A percentile compares a stretch with the other conserved stretches of the same genome.
phyloP scores from a whole-genome alignment of 2,797 vertebrate genomes.

The Cirrhinus mrigala region DNA sequence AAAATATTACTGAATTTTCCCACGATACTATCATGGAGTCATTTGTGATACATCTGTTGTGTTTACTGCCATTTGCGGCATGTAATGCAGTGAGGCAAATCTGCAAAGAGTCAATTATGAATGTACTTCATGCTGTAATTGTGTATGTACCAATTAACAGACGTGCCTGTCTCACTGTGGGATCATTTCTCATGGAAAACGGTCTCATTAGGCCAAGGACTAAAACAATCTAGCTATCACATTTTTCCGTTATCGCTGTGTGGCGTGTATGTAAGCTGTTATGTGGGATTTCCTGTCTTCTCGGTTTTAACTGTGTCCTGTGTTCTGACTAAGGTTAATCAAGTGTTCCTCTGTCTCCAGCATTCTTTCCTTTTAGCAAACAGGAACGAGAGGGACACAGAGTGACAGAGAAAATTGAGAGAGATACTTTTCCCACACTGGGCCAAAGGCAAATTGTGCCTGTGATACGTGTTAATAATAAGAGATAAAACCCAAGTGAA shows the following conservation, averaged over 20 bases:
- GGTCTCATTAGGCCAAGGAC: conserved; percentile 1
- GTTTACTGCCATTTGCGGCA: not conserved
- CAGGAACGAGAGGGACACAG: conserved; percentile 15
- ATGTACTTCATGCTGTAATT: not conserved
- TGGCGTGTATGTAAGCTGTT: conserved; percentile 7
- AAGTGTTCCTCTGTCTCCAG: conserved; percentile 37
- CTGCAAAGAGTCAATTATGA: not conserved
- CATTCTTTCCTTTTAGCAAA: conserved; percentile 4
- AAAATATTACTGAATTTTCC: not conserved
- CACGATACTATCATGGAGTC: not conserved
- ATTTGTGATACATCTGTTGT: not conserved
- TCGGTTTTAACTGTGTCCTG: conserved; percentile 33
- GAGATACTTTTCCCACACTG: not conserved
- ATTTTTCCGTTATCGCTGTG: conserved; percentile 6
- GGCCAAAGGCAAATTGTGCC: not conserved
- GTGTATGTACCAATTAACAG: not conserved
- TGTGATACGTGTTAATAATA: conserved; percentile 10
- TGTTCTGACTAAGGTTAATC: conserved; percentile 37
- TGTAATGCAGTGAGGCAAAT: not conserved
- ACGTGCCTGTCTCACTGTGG: not conserved
- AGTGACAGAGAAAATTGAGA: not conserved
- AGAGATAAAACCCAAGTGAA: not conserved
- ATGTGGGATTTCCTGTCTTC: conserved; percentile 58
- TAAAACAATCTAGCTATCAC: conserved; percentile 19
- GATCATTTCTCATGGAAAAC: not conserved